Conservation (phyloP, 2,797 vertebrate species). For the Botia almorhae region DNA sequence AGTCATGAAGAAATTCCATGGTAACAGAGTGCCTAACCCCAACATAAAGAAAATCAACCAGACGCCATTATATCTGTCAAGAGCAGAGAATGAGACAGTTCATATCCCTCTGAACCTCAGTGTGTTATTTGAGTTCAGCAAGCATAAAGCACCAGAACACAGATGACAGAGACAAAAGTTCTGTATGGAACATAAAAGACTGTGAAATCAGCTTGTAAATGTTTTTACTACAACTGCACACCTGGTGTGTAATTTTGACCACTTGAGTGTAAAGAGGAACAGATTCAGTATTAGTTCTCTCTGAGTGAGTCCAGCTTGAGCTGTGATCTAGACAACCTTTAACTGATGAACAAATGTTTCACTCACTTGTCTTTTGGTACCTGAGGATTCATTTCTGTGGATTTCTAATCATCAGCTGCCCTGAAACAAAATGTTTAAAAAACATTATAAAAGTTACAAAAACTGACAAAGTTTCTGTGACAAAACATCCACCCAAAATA, state of each 20-base stretch:
- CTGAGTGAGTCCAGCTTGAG: not conserved
- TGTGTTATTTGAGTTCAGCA: no score
- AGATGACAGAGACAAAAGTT: not conserved
- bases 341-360: not conserved
- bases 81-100: not conserved
- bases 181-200: not conserved
- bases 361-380: constrained; percentile 60
- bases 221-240: not conserved
- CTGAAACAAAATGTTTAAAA: not conserved
- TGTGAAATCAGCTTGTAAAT: no score
- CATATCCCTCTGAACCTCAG: no score
- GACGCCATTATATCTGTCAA: constrained; percentile 80
- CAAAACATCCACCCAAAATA: no score
- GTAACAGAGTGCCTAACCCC: constrained; percentile 87
- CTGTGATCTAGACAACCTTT: not conserved
- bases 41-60: constrained; percentile 90
- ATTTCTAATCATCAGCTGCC: not conserved
- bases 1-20: constrained; percentile 96
- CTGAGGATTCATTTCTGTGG: constrained; percentile 37
- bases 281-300: not conserved
- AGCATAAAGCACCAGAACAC: no score
- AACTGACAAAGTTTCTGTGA: not conserved
- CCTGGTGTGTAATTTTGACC: no score
- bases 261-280: no score
- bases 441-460: not conserved